Conservation (phyloP, 1,140 invertebrate species). For the Armadillidium nasatum region DNA sequence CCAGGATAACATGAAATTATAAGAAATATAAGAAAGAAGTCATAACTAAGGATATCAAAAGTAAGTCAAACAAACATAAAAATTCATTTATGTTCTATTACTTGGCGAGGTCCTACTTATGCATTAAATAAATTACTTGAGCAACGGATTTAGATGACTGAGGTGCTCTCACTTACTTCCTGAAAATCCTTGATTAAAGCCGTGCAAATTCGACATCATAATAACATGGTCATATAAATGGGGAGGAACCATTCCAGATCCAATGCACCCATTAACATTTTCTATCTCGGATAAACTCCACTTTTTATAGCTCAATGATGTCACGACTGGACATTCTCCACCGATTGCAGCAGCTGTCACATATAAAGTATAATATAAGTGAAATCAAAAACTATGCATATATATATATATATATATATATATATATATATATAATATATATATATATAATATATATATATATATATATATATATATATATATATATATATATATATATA, state of each 20-base stretch:
- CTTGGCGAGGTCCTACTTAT: no score
- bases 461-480: slow-evolving; percentile 20
- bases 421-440: slow-evolving; percentile 16
- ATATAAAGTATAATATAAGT: neutral
- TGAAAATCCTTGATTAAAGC: neutral
- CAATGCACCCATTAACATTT: neutral
- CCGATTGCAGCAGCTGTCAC: neutral
- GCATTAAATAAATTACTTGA: neutral
- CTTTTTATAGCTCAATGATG: neutral
- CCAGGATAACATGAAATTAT: no score
- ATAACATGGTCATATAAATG: slow-evolving; percentile 8
- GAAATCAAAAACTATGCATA: no score
- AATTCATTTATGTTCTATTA: no score
- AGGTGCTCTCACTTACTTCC: neutral
- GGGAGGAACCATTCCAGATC: neutral
- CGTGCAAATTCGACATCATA: neutral
- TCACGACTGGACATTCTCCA: neutral
- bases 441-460: slow-evolving; percentile 22
- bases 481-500: slow-evolving; percentile 16
- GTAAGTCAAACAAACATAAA: no score
- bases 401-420: neutral
- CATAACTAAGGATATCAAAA: no score
- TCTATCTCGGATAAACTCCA: neutral
- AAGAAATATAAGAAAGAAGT: no score
- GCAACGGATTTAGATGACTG: neutral